Evolutionary conservation across 1,140 invertebrate genomes (phyloP).

Genomic region (Wasmannia auropunctata): DNA sequence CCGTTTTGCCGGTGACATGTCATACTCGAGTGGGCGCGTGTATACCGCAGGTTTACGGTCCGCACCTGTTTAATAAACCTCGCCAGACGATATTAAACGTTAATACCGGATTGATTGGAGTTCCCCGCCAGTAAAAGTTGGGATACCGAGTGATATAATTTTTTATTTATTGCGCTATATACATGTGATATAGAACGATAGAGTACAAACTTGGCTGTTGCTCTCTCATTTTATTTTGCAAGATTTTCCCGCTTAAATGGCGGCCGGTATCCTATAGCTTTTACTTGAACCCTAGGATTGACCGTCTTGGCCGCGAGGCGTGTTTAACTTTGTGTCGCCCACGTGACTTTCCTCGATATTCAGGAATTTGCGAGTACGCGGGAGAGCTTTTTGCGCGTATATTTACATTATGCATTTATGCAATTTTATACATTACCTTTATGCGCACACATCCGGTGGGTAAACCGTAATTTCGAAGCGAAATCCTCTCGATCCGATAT

Average conservation of each 20-base stretch:
- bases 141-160: no score
- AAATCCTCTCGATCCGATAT: slow-evolving; percentile 7
- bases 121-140: no score
- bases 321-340: not conserved
- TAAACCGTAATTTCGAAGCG: not conserved
- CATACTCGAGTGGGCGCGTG: not conserved
- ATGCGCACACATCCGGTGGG: not conserved
- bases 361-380: not conserved
- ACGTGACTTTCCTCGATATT: not conserved
- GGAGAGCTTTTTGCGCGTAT: not conserved
- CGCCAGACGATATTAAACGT: not conserved
- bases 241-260: no score
- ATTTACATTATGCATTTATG: slow-evolving; percentile 18
- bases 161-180: no score
- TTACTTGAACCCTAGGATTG: no score
- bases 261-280: no score
- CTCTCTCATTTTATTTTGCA: no score
- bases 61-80: not conserved
- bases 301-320: not conserved
- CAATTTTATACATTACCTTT: slow-evolving; percentile 8
- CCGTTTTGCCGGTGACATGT: slow-evolving; percentile 15
- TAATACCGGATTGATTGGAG: not conserved
- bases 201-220: no score
- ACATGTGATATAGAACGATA: no score
- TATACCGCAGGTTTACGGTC: not conserved